A percentile compares a stretch with the other conserved stretches of the same genome.
Evolutionary conservation across 2,888 invertebrate species (phyloP).

Genomic region (Petrolisthes cinctipes): DNA sequence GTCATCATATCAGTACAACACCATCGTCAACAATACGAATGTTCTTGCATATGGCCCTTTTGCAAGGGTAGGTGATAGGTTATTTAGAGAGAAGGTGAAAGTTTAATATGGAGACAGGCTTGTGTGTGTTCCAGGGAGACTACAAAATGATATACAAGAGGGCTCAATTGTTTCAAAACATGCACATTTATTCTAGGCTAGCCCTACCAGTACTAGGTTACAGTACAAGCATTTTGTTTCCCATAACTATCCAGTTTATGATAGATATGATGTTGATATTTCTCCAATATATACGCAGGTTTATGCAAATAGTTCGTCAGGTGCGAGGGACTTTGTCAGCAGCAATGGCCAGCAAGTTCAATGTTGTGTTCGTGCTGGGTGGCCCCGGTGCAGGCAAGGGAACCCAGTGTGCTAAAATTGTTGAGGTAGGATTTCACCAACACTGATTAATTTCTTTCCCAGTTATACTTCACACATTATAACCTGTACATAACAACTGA

Average conservation of each 20-base stretch:
- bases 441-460: neutral
- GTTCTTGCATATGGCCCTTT: too few species aligned
- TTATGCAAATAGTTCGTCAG: constrained; percentile 31
- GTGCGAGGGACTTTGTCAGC: constrained; percentile 15
- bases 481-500: neutral
- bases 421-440: constrained; percentile 73
- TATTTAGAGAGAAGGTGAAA: too few species aligned
- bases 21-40: too few species aligned
- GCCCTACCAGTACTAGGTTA: neutral
- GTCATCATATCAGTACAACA: too few species aligned
- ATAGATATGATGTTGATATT: too few species aligned
- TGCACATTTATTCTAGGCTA: too few species aligned
- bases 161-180: too few species aligned
- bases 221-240: neutral
- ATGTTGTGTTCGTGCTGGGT: constrained; percentile 96
- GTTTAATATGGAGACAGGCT: too few species aligned
- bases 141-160: too few species aligned
- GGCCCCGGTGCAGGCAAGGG: constrained; percentile 99
- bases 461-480: neutral
- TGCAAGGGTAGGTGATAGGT: too few species aligned
- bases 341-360: constrained; percentile 69
- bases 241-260: too few species aligned
- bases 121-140: too few species aligned
- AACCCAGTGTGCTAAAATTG: constrained; percentile 92
- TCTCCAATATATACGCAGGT: constrained; percentile 12